A percentile compares a stretch with the other conserved stretches of the same genome.
These are phyloP conservation scores for Therioaphis trifolii DNA, from an alignment of 2,888 invertebrate genomes.

Conservation along the genomic window DNA sequence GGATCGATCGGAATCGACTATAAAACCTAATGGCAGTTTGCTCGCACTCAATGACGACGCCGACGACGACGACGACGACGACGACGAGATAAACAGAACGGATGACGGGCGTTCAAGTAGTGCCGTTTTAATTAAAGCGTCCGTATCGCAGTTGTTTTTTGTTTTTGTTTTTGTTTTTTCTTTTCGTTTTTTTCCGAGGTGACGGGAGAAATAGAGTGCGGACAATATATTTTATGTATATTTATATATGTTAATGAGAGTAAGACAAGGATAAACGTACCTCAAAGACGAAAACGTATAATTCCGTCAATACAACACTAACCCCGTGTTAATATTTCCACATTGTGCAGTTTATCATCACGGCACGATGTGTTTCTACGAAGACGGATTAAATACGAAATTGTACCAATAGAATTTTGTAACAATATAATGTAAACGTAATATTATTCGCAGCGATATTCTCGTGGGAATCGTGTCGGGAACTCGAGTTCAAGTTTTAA, in stretches of 20 bases:
- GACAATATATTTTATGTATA: too few species aligned
- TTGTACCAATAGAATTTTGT: background rate
- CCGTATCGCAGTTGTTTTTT: background rate
- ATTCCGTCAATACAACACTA: background rate
- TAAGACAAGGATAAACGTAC: background rate
- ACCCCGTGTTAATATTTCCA: too few species aligned
- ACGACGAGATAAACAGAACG: background rate
- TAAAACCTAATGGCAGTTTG: conserved; percentile 5
- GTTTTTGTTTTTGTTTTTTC: background rate
- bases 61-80: background rate
- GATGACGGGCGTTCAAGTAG: background rate
- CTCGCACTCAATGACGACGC: too few species aligned
- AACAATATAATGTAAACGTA: background rate
- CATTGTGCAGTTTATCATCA: background rate
- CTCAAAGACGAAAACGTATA: too few species aligned
- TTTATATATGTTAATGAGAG: too few species aligned
- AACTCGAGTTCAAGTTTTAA: conserved; percentile 21
- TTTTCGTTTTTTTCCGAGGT: background rate
- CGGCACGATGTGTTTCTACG: background rate
- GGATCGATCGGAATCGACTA: background rate
- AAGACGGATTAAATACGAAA: background rate
- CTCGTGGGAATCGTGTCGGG: background rate
- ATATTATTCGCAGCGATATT: background rate
- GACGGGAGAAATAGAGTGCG: too few species aligned
- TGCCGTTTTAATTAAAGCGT: conserved; percentile 3